Evolutionary conservation across 2,797 vertebrate species (phyloP), one percentile per base, ranked within the genome.

Genomic region (Gobio occitaniae): DNA sequence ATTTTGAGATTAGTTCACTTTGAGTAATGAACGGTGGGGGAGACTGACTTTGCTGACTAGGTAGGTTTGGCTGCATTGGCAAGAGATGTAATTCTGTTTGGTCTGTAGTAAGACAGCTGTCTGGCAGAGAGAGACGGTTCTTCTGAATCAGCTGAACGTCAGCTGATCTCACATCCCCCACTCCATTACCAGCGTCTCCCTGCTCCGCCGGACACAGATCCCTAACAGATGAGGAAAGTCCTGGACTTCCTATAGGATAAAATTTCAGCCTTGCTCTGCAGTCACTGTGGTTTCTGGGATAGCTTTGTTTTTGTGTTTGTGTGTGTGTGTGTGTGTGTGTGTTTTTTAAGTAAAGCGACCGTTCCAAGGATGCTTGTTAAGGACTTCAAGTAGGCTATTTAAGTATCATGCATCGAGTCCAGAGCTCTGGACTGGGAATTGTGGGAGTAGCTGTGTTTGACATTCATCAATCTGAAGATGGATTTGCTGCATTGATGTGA

Each of bases 81-180:
- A 41, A 13, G 77, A 83, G 69, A 44, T 38, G 66, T 80, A 85
- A 85, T 74, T 76, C 32, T 76, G 86, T 83, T 86, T 86, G 75
- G 75, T 68, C 82, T 75, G 76, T 80, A 68, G 48, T 50, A 48
- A 65, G 84, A 84, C 75, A 78, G 78, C 47, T 41, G 72, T 77
- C 81, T 87, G 80, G 87, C 74, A 86, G 74, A 63, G 59, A 82
- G 77, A n/a, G 16, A 47, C 75, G 54, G 72, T 78, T 52, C 78
- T 71, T 65, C 77, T 52, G 74, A 81, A 88, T 90, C 88, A 88
- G 86, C 85, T 86, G 86, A 90, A 83, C 36, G 80, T 91, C 80
- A 90, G 88, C 80, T 90, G 86, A 87, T 83, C 65, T 66, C 50
- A 72, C 48, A 63, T 54, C 19, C 36, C 79, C 80, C 74, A 75